Evolutionary conservation across 2,888 invertebrate genomes (phyloP).

Genomic region (Diarsia rubi): DNA sequence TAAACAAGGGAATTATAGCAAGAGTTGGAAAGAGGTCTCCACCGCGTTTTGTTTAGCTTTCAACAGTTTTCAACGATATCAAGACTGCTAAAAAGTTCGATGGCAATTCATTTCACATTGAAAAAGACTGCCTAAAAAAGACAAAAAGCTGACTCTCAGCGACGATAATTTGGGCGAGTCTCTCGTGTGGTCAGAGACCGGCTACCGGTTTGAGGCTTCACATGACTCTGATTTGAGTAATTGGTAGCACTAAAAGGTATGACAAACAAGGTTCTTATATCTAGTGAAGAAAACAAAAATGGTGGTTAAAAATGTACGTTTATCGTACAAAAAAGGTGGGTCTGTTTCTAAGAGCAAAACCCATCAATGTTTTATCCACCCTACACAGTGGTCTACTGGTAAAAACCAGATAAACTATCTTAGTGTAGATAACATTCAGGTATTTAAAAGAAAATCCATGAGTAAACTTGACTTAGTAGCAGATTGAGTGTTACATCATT

Average conservation of each 20-base stretch:
- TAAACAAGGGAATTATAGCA: neutral
- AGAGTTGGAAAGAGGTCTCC: neutral
- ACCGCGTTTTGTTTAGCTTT: neutral
- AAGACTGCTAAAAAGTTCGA: neutral
- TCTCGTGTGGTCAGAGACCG: neutral
- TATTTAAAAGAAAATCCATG: neutral
- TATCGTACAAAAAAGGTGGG: neutral
- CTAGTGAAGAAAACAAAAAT: neutral
- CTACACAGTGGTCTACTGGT: neutral
- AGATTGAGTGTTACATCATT: neutral
- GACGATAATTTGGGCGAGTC: neutral
- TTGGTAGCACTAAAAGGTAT: neutral
- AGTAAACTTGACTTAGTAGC: neutral
- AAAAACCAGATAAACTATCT: neutral
- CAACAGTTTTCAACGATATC: neutral
- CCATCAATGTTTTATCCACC: neutral
- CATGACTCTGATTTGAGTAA: neutral
- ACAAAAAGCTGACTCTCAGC: neutral
- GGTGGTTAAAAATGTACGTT: neutral
- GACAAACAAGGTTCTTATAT: neutral
- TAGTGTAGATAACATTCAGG: constrained; percentile 1
- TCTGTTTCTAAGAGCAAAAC: neutral
- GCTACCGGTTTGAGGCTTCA: neutral
- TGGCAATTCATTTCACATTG: neutral
- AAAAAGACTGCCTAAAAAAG: neutral